Percentiles rank a stretch among this genome's conserved stretches.
Conservation (phyloP, 2,113 vertebrate genomes). For the Catagonus wagneri region DNA sequence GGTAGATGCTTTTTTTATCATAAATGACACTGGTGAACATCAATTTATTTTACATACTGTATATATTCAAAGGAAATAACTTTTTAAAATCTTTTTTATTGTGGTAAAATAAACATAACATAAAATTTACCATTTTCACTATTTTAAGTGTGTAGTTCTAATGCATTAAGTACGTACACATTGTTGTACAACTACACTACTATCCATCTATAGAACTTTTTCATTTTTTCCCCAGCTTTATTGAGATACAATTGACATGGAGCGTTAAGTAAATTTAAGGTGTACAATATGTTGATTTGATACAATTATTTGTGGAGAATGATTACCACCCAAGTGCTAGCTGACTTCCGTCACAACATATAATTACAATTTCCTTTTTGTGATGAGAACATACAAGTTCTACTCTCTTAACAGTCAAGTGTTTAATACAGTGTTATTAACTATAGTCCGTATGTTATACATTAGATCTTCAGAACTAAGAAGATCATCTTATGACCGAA, state of each 20-base stretch:
- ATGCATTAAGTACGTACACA: background rate
- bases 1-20: background rate
- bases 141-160: background rate
- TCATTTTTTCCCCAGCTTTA: background rate
- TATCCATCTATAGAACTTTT: background rate
- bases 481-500: background rate
- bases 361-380: background rate
- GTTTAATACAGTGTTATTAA: background rate
- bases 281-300: background rate
- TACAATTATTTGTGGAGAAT: background rate
- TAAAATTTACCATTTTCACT: background rate
- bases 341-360: background rate
- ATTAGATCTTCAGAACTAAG: background rate
- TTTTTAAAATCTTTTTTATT: background rate
- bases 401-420: background rate
- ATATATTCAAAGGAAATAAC: background rate
- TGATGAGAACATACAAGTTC: background rate
- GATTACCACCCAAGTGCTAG: background rate
- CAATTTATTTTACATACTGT: slow-evolving; percentile 15
- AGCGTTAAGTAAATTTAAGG: background rate
- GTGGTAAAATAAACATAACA: background rate
- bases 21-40: background rate
- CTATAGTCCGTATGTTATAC: background rate
- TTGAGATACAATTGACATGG: background rate
- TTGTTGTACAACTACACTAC: background rate